Evolutionary conservation across 2,113 vertebrate genomes (phyloP), one percentile per base, ranked within the genome.

Genomic region (Origma solitaria): DNA sequence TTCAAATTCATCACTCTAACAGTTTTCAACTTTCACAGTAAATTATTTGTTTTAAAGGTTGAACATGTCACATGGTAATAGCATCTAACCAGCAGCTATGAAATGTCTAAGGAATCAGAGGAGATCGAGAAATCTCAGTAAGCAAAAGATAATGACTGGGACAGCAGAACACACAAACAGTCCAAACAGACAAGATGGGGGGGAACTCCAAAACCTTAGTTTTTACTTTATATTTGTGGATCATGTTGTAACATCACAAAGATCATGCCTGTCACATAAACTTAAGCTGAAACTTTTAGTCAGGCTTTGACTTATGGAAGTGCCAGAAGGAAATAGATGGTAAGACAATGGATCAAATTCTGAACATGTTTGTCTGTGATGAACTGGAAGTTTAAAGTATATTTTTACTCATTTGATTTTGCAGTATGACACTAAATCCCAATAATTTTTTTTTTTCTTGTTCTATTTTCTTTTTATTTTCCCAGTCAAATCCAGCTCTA

Each of bases 1-100:
- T 70, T 92, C 30, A 23, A 76, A 88, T 82, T 75, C 28, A 86
- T 84, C 31, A 64, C 78, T 96, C 47, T 90, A 92, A 70, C 71
- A 75, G 84, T 88, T 86, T 66, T 73, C 88, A 94, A 68, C 68
- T 86, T 94, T 96, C 90, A 91, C 47, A 94, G 37, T 88, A 93
- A 93, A 92, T 91, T 88, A 93, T 84, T 96, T 93, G 35, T 87
- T 96, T 80, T 93, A 95, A 96, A 96, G 90, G 70, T 87, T 96
- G 92, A 95, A 66, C 54, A 61, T 57, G 64, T 87, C 78, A 82
- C 24, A 78, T 27, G 40, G 58, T 65, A 93, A 81, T 47, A 88
- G 45, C 49, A 69, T 93, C 81, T 94, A 91, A 95, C 93, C 81
- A 92, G 94, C 60, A 96, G 96, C 92, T 91, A 95, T 54, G 45